Evolutionary conservation across 1,140 invertebrate genomes (phyloP), one percentile per base, ranked within the genome.

Genomic region (Bombus haemorrhoidalis): DNA sequence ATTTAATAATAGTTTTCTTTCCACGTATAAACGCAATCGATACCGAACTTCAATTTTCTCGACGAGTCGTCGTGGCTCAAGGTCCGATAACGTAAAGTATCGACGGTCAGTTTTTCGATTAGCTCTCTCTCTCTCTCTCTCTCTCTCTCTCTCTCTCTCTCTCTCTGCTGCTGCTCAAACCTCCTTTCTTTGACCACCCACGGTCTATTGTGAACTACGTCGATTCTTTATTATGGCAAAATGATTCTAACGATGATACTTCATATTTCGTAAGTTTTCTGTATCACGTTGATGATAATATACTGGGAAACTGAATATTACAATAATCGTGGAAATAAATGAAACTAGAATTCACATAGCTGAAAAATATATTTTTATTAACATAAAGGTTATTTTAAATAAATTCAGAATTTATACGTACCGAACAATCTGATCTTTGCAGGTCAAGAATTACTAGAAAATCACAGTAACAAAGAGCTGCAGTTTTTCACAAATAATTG

Each of bases 1-100:
- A 93, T 93, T 93, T 93, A 93, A 93, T 93, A 92, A 92, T 91
- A 92, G 92, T 91, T 92, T 92, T 85, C 87, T 92, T 87, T 91
- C 81, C 83, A 81, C 78, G 74, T 83, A 83, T 78, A 78, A 83
- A 83, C 73, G 74, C 75, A 83, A 83, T 83, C 82, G 86, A 85
- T 85, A 85, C 76, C 47, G 85, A 81, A 69, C 82, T 78, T 83
- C 75, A 78, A 83, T 87, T 85, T 89, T 87, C 81, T 39, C 69
- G 62, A 68, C 73, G 80, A 66, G 81, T 85, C 59, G 37, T 76
- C 32, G 39, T 28, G 34, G 64, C 37, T 71, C 73, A 53, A 39
- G 32, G 13, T 43, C 69, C 75, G 66, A 53, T 77, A 86, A 57
- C 41, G 41, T 57, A 53, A 64, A 83, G 37, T 32, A 75, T 66